Evolutionary conservation across 2,888 invertebrate genomes (phyloP).

Genomic region (Eugnorisma glareosa): DNA sequence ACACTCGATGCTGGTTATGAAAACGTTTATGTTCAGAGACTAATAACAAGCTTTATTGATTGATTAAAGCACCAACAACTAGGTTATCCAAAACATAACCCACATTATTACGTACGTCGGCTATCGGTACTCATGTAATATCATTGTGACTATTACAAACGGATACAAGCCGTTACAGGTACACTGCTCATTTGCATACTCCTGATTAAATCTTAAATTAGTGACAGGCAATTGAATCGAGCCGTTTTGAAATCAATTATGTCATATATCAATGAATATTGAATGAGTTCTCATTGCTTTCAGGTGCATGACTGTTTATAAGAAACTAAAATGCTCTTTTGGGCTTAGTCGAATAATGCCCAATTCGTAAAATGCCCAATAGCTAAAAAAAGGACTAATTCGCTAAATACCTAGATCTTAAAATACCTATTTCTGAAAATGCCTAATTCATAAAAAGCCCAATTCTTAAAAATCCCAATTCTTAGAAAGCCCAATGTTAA

Average conservation of each 20-base stretch:
- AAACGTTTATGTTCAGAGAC: background rate
- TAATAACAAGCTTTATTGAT: constrained; percentile 13
- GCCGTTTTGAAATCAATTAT: constrained; percentile 61
- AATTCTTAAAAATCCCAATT: no score
- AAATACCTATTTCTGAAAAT: no score
- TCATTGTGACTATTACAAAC: constrained; percentile 47
- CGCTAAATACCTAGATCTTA: no score
- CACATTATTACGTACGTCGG: constrained; percentile 40
- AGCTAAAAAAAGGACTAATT: no score
- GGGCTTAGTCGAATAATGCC: no score
- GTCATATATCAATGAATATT: constrained; percentile 53
- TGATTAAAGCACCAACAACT: constrained; percentile 35
- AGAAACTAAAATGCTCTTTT: background rate
- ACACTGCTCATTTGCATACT: constrained; percentile 59
- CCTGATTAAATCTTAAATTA: constrained; percentile 57
- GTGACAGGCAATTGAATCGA: constrained; percentile 42
- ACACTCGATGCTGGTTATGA: background rate
- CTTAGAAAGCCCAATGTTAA: no score
- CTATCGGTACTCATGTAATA: constrained; percentile 47
- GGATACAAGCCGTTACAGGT: constrained; percentile 51
- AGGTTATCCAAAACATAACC: constrained; percentile 47
- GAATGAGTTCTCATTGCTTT: constrained; percentile 27
- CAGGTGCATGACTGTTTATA: background rate
- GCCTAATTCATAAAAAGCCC: no score
- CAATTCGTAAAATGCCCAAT: no score